These are phyloP conservation scores for Columba guinea DNA, from an alignment of 2,797 vertebrate species.

Conservation along the genomic window DNA sequence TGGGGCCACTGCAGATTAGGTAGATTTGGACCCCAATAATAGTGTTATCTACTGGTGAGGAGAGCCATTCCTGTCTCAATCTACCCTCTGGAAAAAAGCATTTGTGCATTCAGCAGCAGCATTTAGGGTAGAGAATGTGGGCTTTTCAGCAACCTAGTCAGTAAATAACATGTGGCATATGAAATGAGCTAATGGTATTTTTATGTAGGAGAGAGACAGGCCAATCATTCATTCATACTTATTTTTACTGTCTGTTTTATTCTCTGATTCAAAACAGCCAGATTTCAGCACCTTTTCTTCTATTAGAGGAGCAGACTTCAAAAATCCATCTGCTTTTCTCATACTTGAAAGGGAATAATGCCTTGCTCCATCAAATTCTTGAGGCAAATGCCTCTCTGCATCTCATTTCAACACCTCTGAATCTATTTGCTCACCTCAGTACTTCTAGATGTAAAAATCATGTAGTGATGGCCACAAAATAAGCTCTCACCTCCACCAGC, in stretches of 20 bases:
- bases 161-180: conserved; percentile 40
- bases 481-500: neutral
- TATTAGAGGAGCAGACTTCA: conserved; percentile 4
- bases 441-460: neutral
- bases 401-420: neutral
- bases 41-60: neutral
- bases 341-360: conserved; percentile 7
- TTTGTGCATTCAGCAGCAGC: neutral
- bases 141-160: neutral
- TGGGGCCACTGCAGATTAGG: neutral
- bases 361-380: neutral
- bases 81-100: neutral
- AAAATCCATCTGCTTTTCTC: conserved; percentile 13
- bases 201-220: conserved; percentile 38
- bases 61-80: neutral
- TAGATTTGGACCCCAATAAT: neutral
- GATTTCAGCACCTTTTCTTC: conserved; percentile 8
- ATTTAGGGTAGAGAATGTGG: neutral
- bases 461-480: neutral
- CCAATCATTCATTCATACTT: conserved; percentile 25
- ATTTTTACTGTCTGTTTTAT: conserved; percentile 44
- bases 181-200: conserved; percentile 56
- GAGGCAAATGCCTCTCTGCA: neutral
- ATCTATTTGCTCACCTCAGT: neutral
- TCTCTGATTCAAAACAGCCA: neutral